Base-by-base conservation (phyloP, 2,888 invertebrate species). In the Drosophila macrospina region DNA sequence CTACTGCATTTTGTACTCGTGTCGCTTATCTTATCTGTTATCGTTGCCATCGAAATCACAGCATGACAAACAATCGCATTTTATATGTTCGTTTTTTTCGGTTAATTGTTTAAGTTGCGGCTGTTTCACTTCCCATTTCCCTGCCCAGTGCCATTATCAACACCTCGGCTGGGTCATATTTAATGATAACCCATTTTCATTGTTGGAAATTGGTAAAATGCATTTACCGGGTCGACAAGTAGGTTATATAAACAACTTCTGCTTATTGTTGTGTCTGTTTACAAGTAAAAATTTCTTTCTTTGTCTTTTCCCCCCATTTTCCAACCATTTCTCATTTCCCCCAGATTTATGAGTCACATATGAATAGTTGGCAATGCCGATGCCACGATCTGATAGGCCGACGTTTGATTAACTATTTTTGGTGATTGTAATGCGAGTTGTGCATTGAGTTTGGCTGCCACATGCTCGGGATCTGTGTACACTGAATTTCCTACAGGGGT, bases 161-260 rank as follows among this genome's bases (percentile, higher is more conserved):
- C 76, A 71, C 78, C 65, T 75, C 57, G 28, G 47, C 56, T 75
- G 70, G 70, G 81, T 80, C 74, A 78, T 74, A 68, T 69, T 73
- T 69, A 62, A 71, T 76, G 84, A 88, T 85, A 86, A 85, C 86
- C 84, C 74, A 83, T 77, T 74, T 76, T 60, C 47, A 16, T 56
- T 37, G 16, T 32, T 47, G 56, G 44, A 36, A 61, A 72, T 66
- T 69, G 68, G 48, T 62, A 65, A 72, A 59, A 65, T 66, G 59
- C 48, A 65, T 77, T 72, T 62, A 76, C 61, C 51, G 64, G 66
- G 64, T 50, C 42, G 7, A 42, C 44, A 87, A 74, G 63, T 85
- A 67, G 88, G 86, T 85, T 83, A 86, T 50, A 68, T 74, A 75
- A 86, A 88, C 81, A 85, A 80, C 32, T 48, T 48, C 48, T 47